Base-by-base conservation (phyloP, 2,888 invertebrate species). In the Tenthredo livida region DNA sequence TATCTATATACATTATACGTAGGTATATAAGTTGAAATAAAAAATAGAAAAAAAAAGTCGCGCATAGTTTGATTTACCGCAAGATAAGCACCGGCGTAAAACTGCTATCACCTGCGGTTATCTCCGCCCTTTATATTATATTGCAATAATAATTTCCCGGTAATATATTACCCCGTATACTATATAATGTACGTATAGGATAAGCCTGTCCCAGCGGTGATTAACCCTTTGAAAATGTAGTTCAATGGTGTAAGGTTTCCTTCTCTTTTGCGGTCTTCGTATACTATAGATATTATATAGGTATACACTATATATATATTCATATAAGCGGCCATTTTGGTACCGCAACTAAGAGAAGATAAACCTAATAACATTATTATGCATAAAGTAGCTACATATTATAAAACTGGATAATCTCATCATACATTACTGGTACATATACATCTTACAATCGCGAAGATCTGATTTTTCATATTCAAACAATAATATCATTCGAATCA, bases 211-310 rank as follows among this genome's bases (percentile, higher is more conserved):
- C 84, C 54, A 40, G 25, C 85, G 84, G 84, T 89, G 89, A 89
- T 89, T 89, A 89, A 89, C 86, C 88, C 86, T 87, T 86, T 85
- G 89, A 88, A 89, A 89, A 89, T 89, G 87, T 89, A 89, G 89
- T 86, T 87, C 89, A 89, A 88, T 86, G 86, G 89, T 89, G 88
- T 89, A 87, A 84, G 43, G 77, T 89, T 89, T 88, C 89, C 84
- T 80, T 77, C 29, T 54, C 84, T 85, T 47, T 86, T 87, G 88
- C 85, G 88, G 88, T 88, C 89, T 89, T 88, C 87, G 87, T 54
- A 50, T 12, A 54, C 9, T 29, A 54, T 54, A 77, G 17, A 25
- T 29, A 29, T 29, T 43, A 21, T 12, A 73, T 47, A 25, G 21
- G 2, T 37, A 43, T 12, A 15, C 6, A 15, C 33, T 47, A 73